phyloP scores from a whole-genome alignment of 2,797 vertebrate genomes.

The Eupleurogrammus muticus region DNA sequence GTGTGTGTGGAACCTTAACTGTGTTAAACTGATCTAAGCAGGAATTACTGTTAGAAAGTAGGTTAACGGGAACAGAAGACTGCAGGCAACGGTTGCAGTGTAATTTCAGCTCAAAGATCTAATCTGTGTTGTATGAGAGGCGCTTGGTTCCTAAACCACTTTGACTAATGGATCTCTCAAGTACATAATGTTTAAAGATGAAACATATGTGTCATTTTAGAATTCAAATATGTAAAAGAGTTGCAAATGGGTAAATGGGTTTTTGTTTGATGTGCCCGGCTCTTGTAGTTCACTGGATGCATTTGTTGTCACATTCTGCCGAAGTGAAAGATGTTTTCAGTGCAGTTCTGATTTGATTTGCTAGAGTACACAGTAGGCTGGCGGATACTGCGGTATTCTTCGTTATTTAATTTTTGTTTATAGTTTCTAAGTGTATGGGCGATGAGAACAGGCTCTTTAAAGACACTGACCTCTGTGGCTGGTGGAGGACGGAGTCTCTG shows the following conservation, averaged over 20 bases:
- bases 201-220: conserved; percentile 11
- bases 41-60: not conserved
- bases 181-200: conserved; percentile 5
- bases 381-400: no score
- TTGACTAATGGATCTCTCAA: conserved; percentile 10
- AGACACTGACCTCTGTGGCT: conserved; percentile 83
- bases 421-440: conserved; percentile 1
- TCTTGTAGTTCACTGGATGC: not conserved
- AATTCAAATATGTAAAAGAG: conserved; percentile 11
- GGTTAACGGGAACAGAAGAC: conserved; percentile 4
- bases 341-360: not conserved
- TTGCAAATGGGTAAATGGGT: conserved; percentile 20
- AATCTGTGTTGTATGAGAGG: conserved; percentile 2
- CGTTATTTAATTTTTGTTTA: no score
- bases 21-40: conserved; percentile 2
- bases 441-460: not conserved
- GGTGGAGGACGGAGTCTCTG: conserved; percentile 85
- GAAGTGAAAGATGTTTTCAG: not conserved
- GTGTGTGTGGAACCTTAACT: not conserved
- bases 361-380: not conserved
- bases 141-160: not conserved
- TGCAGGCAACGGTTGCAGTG: not conserved
- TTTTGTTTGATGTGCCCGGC: not conserved
- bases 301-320: not conserved
- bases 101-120: not conserved